Percentiles rank a stretch among this genome's conserved stretches.
phyloP scores from a whole-genome alignment of 2,113 vertebrate species.

The Capra hircus region DNA sequence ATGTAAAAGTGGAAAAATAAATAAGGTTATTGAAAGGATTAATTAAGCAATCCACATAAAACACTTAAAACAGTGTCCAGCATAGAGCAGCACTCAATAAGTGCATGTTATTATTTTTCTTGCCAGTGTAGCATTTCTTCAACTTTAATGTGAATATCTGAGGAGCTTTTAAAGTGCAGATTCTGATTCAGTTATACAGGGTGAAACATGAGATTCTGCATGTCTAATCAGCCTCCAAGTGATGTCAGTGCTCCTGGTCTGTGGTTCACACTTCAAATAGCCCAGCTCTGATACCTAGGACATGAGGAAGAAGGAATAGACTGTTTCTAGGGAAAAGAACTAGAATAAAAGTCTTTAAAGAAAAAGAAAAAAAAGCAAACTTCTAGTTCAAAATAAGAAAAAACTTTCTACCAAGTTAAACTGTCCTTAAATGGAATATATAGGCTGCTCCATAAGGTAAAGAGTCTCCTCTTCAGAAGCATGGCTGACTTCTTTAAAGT shows the following conservation, averaged over 20 bases:
- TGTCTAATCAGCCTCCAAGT: neutral
- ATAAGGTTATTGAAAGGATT: neutral
- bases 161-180: neutral
- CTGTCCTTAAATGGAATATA: neutral
- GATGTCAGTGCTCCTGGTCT: neutral
- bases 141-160: neutral
- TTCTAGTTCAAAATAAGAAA: constrained; percentile 17
- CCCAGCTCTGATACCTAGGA: neutral
- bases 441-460: neutral
- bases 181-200: neutral
- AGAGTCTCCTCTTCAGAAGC: neutral
- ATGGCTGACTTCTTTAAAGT: neutral
- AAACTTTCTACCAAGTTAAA: neutral
- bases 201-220: neutral
- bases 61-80: neutral
- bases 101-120: neutral
- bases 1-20: neutral
- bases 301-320: neutral
- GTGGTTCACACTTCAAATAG: neutral
- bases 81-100: neutral
- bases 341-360: neutral
- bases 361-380: neutral
- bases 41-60: neutral
- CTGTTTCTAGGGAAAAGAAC: neutral
- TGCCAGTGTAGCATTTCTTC: neutral